These are phyloP conservation scores for Chrysopa pallens DNA, from an alignment of 1,140 invertebrate genomes.

Conservation along the genomic window DNA sequence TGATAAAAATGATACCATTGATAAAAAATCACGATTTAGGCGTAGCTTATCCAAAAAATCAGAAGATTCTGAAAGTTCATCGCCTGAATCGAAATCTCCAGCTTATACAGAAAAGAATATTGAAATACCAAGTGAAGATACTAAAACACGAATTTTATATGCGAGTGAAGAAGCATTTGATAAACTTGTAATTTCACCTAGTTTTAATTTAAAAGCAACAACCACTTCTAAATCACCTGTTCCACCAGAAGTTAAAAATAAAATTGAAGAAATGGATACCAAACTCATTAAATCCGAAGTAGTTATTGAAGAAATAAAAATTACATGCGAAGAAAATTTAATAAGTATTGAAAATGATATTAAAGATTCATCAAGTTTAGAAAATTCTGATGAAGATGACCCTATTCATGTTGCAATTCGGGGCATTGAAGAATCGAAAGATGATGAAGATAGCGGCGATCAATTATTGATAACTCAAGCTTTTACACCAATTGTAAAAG, in stretches of 20 bases:
- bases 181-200: slow-evolving; percentile 26
- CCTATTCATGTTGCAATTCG: slow-evolving; percentile 28
- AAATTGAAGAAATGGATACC: no score
- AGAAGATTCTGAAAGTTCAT: slow-evolving; percentile 10
- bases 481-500: slow-evolving; percentile 8
- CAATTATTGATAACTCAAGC: slow-evolving; percentile 13
- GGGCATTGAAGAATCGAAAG: slow-evolving; percentile 22
- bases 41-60: slow-evolving; percentile 12
- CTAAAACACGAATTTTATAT: slow-evolving; percentile 6
- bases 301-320: no score
- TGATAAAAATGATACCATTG: slow-evolving; percentile 7
- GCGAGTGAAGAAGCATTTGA: slow-evolving; percentile 27
- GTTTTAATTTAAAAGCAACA: slow-evolving; percentile 13
- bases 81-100: slow-evolving; percentile 5
- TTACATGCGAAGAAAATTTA: no score
- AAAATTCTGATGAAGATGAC: slow-evolving; percentile 35
- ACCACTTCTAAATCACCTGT: no score
- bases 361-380: slow-evolving; percentile 9
- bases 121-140: slow-evolving; percentile 2
- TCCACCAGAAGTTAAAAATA: no score
- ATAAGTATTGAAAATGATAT: no score
- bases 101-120: slow-evolving; percentile 9
- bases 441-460: slow-evolving; percentile 21
- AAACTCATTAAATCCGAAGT: no score
- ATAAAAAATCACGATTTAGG: slow-evolving; percentile 12